Evolutionary conservation across 2,888 invertebrate species (phyloP), one percentile per base, ranked within the genome.

Genomic region (Stenodera caucasica): DNA sequence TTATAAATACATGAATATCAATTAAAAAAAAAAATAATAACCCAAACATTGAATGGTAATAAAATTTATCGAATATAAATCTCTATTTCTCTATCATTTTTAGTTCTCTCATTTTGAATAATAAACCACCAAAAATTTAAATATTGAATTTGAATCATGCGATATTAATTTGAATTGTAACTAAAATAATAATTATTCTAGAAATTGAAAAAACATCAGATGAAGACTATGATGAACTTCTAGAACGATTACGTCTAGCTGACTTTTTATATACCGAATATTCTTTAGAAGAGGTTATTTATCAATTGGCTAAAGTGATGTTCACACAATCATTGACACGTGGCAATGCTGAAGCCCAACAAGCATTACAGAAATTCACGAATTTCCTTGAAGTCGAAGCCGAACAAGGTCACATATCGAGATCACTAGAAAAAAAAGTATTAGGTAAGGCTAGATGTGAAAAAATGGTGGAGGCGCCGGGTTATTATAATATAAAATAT

Each of bases 231-330:
- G 88, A 89, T 70, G 89, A 90, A 70, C 82, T 88, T 71, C 81
- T 88, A 76, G 90, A 90, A 63, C 84, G 88, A 64, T 81, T 90
- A 64, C 85, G 87, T 70, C 85, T 89, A 0, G 88, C 89, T 0
- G 90, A 90, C 72, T 86, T 87, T 55, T 82, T 90, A 7, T 90
- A 90, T 81, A 89, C 89, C 1, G 90, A 91, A 76, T 90, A 90
- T 74, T 87, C 89, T 0, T 81, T 91, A 57, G 90, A 91, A 78
- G 90, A 91, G 78, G 88, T 92, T 18, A 90, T 92, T 66, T 92
- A 92, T 75, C 90, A 91, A 71, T 81, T 92, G 53, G 90, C 91
- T 21, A 90, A 90, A 83, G 89, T 91, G 75, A 89, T 92, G 88
- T 91, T 91, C 79, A 86, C 89, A 0, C 90, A 91, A 74, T 89